Evolutionary conservation across 2,113 vertebrate genomes (phyloP).

Genomic region (Ctenomys sociabilis): DNA sequence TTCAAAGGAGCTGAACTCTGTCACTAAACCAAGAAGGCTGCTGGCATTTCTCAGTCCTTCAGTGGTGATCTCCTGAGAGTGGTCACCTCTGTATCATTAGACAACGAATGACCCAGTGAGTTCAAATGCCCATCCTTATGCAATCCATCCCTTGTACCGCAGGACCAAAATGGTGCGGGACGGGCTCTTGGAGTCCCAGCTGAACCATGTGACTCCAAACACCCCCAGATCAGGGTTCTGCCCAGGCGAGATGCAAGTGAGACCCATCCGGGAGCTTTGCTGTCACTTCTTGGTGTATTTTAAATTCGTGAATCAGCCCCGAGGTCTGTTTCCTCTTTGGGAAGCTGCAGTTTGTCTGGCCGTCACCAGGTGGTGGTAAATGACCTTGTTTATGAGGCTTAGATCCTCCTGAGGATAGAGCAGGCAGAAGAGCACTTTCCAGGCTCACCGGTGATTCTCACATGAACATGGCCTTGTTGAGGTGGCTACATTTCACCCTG

Average conservation of each 20-base stretch:
- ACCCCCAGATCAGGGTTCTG: background rate
- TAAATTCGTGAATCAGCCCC: background rate
- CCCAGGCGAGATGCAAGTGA: background rate
- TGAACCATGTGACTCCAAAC: background rate
- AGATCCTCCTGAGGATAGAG: background rate
- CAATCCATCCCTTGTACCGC: background rate
- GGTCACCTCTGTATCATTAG: background rate
- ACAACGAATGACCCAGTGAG: background rate
- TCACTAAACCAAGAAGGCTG: background rate
- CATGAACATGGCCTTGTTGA: background rate
- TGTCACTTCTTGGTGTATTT: background rate
- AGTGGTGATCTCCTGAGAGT: background rate
- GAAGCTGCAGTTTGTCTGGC: constrained; percentile 11
- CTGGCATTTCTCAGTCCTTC: background rate
- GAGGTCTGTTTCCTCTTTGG: background rate
- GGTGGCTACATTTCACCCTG: background rate
- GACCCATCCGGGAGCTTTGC: background rate
- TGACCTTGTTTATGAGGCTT: background rate
- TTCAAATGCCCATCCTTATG: background rate
- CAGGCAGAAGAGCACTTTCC: background rate
- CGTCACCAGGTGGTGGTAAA: constrained; percentile 48
- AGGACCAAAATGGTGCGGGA: background rate
- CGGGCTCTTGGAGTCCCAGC: background rate
- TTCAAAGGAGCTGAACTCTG: background rate
- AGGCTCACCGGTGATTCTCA: background rate